Evolutionary conservation across 2,797 vertebrate genomes (phyloP).

Genomic region (Liasis olivaceus): DNA sequence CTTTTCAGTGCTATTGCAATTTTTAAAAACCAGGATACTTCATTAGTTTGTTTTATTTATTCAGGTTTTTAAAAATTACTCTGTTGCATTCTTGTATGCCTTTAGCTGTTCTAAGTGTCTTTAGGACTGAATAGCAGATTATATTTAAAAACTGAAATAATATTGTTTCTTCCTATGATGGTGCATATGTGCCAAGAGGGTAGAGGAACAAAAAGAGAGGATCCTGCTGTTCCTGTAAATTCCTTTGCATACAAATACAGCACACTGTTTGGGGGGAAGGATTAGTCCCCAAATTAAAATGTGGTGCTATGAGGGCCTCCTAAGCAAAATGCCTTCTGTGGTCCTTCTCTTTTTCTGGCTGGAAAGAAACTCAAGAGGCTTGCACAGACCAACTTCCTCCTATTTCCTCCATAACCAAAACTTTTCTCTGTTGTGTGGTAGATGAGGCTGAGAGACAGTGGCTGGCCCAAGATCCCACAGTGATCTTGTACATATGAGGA

Average conservation of each 20-base stretch:
- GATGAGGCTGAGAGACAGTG: no score
- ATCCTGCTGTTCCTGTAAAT: neutral
- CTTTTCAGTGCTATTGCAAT: neutral
- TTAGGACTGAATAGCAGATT: neutral
- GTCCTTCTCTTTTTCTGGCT: neutral
- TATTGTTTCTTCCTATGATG: neutral
- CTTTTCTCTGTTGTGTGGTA: neutral
- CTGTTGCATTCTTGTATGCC: neutral
- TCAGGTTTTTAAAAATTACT: neutral
- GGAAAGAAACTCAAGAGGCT: neutral
- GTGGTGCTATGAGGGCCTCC: neutral
- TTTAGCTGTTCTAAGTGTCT: neutral
- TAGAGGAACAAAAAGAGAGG: neutral
- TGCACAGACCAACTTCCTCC: neutral
- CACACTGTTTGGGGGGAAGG: neutral
- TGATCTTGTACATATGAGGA: neutral
- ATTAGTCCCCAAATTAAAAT: neutral
- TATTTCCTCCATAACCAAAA: neutral
- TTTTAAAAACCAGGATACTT: neutral
- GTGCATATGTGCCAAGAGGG: neutral
- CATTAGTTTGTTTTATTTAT: neutral
- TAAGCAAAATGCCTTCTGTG: neutral
- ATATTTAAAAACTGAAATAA: neutral
- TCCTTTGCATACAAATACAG: neutral
- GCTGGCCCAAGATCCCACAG: neutral